Percentiles rank a stretch among this genome's conserved stretches.
These are phyloP conservation scores for Diprion similis DNA, from an alignment of 1,140 invertebrate species.

Conservation along the genomic window DNA sequence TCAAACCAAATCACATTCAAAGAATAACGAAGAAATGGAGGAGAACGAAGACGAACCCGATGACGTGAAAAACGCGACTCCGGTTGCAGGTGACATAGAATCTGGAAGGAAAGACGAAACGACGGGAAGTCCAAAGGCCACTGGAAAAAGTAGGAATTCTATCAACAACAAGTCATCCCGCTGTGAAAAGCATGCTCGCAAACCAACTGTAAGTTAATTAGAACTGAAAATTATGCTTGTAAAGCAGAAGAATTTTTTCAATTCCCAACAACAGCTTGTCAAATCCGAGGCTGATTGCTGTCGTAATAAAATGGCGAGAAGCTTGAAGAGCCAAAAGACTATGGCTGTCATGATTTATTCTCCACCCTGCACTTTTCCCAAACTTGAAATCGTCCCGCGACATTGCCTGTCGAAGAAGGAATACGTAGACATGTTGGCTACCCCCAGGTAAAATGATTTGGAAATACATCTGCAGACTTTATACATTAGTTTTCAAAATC, in stretches of 20 bases:
- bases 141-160: neutral
- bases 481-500: too few relatives aligned
- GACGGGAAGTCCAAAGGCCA: neutral
- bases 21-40: slow-evolving; percentile 33
- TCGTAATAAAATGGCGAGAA: neutral
- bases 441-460: slow-evolving; percentile 36
- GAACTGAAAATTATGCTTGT: too few relatives aligned
- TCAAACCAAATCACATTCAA: too few relatives aligned
- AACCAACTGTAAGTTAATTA: too few relatives aligned
- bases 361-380: slow-evolving; percentile 38
- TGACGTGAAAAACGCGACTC: slow-evolving; percentile 38
- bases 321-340: slow-evolving; percentile 23
- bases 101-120: slow-evolving; percentile 25
- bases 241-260: neutral
- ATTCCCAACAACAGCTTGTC: neutral
- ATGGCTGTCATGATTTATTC: slow-evolving; percentile 34
- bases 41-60: slow-evolving; percentile 40
- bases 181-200: neutral
- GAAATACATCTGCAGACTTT: neutral
- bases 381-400: slow-evolving; percentile 38
- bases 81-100: slow-evolving; percentile 42
- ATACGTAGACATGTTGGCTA: slow-evolving; percentile 45
- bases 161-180: neutral
- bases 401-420: slow-evolving; percentile 42
- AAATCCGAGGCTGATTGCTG: neutral